Evolutionary conservation across 2,113 vertebrate genomes (phyloP).

Genomic region (Copsychus sechellarum): DNA sequence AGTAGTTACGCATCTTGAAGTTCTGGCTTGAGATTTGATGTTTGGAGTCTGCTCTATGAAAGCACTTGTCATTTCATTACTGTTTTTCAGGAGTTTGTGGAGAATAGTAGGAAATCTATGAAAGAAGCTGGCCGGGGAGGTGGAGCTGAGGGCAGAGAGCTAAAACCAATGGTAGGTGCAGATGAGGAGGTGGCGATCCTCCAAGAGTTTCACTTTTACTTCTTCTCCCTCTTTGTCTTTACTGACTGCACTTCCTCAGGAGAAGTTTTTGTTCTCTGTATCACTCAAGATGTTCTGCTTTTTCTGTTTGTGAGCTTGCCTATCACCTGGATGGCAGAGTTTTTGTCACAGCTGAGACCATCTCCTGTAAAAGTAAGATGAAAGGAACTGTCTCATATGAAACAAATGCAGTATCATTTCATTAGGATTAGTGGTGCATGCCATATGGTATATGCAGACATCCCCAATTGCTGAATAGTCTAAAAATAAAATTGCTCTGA

Average conservation of each 20-base stretch:
- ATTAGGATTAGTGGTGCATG: not conserved
- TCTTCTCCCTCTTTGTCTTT: conserved; percentile 90
- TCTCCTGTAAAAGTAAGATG: conserved; percentile 82
- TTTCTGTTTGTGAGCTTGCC: conserved; percentile 94
- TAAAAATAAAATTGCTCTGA: conserved; percentile 7
- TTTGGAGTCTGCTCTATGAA: not conserved
- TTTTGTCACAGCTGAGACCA: conserved; percentile 85
- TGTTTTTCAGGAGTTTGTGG: conserved; percentile 92
- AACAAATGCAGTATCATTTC: not conserved
- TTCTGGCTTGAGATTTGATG: not conserved
- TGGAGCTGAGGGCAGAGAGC: conserved; percentile 85
- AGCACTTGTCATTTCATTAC: not conserved
- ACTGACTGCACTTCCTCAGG: conserved; percentile 90
- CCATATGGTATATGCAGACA: not conserved
- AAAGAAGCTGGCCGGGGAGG: conserved; percentile 84
- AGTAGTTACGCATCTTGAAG: not conserved
- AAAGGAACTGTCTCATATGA: conserved; percentile 67
- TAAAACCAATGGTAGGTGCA: conserved; percentile 98
- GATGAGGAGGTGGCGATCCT: conserved; percentile 81
- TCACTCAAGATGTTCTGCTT: conserved; percentile 91
- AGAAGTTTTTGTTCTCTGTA: conserved; percentile 84
- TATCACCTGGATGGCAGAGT: conserved; percentile 89
- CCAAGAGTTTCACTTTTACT: conserved; percentile 94
- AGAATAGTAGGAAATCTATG: conserved; percentile 90
- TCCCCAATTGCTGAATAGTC: not conserved